Evolutionary conservation across 2,113 vertebrate species (phyloP).

Genomic region (Pristiophorus japonicus): DNA sequence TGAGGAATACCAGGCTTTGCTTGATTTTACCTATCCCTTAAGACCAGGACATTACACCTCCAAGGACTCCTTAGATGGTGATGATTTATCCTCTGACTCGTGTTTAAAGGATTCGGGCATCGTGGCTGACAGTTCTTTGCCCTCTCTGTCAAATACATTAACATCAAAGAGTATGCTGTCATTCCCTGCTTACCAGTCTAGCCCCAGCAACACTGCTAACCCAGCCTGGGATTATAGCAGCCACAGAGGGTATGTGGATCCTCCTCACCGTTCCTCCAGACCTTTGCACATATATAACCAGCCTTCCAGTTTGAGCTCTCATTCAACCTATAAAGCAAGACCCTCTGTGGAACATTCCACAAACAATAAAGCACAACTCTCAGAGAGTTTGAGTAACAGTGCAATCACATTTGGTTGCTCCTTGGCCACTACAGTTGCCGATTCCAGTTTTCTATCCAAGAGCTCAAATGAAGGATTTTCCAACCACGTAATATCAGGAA

Average conservation of each 20-base stretch:
- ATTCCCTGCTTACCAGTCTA: conserved; percentile 22
- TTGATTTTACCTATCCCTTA: conserved; percentile 87
- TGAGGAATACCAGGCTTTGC: conserved; percentile 76
- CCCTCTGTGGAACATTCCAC: background rate
- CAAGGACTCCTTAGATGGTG: conserved; percentile 42
- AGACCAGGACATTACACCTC: conserved; percentile 56
- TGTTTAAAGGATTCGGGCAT: conserved; percentile 76
- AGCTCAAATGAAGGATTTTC: background rate
- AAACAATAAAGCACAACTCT: background rate
- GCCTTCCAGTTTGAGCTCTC: background rate
- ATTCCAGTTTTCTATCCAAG: background rate
- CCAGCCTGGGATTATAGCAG: background rate
- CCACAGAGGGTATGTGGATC: no score
- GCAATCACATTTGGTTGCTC: background rate
- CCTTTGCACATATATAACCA: background rate
- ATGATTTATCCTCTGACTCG: conserved; percentile 45
- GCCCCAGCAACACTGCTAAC: background rate
- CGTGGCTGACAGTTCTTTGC: conserved; percentile 67
- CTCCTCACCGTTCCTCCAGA: background rate
- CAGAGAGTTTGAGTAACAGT: background rate
- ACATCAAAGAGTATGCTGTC: conserved; percentile 42
- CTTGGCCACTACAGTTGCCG: background rate
- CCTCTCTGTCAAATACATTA: conserved; percentile 53
- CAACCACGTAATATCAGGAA: background rate
- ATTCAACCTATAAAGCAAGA: background rate